A percentile compares a stretch with the other conserved stretches of the same genome.
These are phyloP conservation scores for Balaenoptera acutorostrata DNA, from an alignment of 2,113 vertebrate genomes.

Conservation along the genomic window DNA sequence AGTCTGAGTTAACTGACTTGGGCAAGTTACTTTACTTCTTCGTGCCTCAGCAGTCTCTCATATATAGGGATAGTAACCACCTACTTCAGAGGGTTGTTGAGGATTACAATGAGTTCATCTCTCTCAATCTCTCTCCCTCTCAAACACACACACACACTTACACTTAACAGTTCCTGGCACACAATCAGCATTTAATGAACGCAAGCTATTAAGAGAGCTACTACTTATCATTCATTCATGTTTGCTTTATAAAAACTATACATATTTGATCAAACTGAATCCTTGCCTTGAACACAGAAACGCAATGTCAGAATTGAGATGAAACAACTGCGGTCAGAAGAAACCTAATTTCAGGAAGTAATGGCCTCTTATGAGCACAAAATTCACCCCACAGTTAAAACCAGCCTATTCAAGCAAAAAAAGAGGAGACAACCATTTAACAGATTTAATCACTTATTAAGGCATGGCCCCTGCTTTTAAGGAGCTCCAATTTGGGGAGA, in stretches of 20 bases:
- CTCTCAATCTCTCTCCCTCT: not conserved
- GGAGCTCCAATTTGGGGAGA: not conserved
- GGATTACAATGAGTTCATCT: not conserved
- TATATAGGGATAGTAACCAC: not conserved
- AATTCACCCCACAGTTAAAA: slow-evolving; percentile 3
- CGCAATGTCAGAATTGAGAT: not conserved
- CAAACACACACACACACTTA: not conserved
- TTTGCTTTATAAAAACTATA: not conserved
- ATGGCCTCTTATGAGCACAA: not conserved
- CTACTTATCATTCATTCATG: not conserved
- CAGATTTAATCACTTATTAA: not conserved
- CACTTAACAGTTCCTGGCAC: not conserved
- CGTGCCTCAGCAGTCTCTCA: not conserved
- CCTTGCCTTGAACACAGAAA: not conserved
- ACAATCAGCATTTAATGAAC: not conserved
- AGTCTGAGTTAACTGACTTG: not conserved
- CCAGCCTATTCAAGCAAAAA: not conserved
- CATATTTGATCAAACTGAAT: not conserved
- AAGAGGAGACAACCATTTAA: not conserved
- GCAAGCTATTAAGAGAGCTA: not conserved
- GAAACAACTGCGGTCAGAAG: not conserved
- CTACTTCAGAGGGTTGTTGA: not conserved
- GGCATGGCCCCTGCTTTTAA: not conserved
- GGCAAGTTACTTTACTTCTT: not conserved
- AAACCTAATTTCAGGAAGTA: not conserved